These are phyloP conservation scores for Sciaenops ocellatus DNA, from an alignment of 2,797 vertebrate species.

Conservation along the genomic window DNA sequence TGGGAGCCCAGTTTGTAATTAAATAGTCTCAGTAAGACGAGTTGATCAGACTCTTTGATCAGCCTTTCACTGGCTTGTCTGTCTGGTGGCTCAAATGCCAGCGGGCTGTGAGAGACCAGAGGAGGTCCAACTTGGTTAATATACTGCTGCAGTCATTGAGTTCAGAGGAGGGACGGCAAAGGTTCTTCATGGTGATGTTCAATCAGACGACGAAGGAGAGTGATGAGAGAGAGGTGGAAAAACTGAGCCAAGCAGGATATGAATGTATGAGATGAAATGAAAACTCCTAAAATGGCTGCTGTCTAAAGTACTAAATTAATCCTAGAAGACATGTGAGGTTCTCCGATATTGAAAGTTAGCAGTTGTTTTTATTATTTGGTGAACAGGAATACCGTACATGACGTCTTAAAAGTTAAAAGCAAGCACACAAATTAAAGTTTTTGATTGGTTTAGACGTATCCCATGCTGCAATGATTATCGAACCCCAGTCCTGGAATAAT, in stretches of 20 bases:
- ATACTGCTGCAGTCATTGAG: conserved; percentile 3
- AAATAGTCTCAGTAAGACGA: conserved; percentile 36
- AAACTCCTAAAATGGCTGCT: background rate
- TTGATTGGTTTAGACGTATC: conserved; percentile 1
- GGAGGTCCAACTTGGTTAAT: conserved; percentile 40
- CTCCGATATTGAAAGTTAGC: background rate
- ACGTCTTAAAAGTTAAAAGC: background rate
- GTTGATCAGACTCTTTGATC: conserved; percentile 55
- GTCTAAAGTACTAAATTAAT: background rate
- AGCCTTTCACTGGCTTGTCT: conserved; percentile 17
- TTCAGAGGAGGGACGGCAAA: conserved; percentile 4
- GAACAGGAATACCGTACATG: background rate
- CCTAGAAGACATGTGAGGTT: background rate
- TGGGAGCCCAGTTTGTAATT: conserved; percentile 42
- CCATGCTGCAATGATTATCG: conserved; percentile 14
- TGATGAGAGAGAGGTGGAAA: background rate
- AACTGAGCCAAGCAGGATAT: background rate
- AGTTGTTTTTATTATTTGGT: background rate
- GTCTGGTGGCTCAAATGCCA: conserved; percentile 32
- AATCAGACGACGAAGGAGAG: conserved; percentile 14
- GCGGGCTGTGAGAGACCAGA: conserved; percentile 24
- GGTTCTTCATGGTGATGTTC: background rate
- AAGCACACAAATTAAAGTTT: background rate
- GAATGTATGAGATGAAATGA: background rate
- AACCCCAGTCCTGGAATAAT: conserved; percentile 13